Conservation (phyloP, 2,113 vertebrate species). For the Echinops telfairi region DNA sequence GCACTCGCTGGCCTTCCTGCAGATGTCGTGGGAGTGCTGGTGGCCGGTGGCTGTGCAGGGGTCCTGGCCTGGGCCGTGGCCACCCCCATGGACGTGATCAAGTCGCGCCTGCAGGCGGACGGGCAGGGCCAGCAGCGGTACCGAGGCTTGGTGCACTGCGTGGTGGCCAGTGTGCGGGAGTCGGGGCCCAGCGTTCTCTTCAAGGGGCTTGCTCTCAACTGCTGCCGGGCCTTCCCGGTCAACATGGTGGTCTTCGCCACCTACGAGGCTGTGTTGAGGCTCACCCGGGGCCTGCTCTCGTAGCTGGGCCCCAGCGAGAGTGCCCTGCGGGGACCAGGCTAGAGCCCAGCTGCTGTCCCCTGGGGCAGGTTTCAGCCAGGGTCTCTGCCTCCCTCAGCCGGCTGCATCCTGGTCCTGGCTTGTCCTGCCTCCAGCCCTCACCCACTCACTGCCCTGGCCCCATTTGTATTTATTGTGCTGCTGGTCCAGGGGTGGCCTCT, state of each 20-base stretch:
- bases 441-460: no score
- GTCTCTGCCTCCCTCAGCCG: no score
- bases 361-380: no score
- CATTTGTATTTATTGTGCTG: not conserved
- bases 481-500: no score
- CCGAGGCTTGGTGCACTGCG: conserved; percentile 92
- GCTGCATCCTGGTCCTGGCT: no score
- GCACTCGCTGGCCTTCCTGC: not conserved
- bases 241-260: conserved; percentile 94
- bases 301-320: conserved; percentile 47
- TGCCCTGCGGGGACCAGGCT: no score
- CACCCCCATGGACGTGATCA: conserved; percentile 97
- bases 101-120: conserved; percentile 93
- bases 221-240: conserved; percentile 93
- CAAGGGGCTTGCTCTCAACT: conserved; percentile 93
- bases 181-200: conserved; percentile 93
- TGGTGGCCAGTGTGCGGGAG: conserved; percentile 87
- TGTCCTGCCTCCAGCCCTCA: rapidly evolving
- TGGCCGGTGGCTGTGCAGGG: conserved; percentile 93
- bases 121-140: conserved; percentile 88
- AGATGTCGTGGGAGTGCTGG: conserved; percentile 90
- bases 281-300: conserved; percentile 76
- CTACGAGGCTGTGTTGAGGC: conserved; percentile 90
- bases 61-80: conserved; percentile 91
- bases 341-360: no score